Conservation (phyloP, 1,140 invertebrate genomes). For the Hormaphis cornu region DNA sequence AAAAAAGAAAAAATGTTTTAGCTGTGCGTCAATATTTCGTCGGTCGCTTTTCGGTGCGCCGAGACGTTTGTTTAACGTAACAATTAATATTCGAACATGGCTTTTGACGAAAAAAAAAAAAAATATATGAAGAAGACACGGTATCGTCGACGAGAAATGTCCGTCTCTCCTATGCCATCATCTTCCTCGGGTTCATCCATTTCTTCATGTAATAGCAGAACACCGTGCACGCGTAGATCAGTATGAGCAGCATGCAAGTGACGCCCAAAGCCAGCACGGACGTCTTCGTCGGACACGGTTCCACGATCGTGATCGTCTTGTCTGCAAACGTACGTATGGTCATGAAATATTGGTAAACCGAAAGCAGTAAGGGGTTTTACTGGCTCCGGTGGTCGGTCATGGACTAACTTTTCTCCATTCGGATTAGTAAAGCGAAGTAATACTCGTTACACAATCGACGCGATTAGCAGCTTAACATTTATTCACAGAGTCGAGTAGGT, state of each 20-base stretch:
- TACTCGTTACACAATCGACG: too few relatives aligned
- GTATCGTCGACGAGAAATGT: too few relatives aligned
- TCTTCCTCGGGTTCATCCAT: constrained; percentile 72
- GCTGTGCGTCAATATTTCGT: neutral
- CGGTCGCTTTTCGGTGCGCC: too few relatives aligned
- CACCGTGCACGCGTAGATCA: constrained; percentile 81
- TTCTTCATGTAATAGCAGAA: constrained; percentile 87
- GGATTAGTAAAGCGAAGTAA: too few relatives aligned
- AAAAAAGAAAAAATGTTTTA: neutral
- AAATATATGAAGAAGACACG: too few relatives aligned
- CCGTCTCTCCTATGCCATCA: constrained; percentile 51
- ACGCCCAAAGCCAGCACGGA: constrained; percentile 79
- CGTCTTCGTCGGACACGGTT: constrained; percentile 80
- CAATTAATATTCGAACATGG: constrained; percentile 1
- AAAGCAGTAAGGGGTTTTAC: too few relatives aligned
- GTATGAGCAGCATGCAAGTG: constrained; percentile 75
- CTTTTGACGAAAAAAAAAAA: constrained; percentile 15
- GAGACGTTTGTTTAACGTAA: too few relatives aligned
- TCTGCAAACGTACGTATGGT: constrained; percentile 49
- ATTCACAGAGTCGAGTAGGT: too few relatives aligned
- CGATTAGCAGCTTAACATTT: too few relatives aligned
- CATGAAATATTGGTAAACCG: too few relatives aligned
- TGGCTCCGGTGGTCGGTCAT: too few relatives aligned
- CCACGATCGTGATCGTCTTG: constrained; percentile 74
- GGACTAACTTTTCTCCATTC: too few relatives aligned